Conservation (phyloP, 2,113 vertebrate species). For the Pseudolaguvia tuberculata region DNA sequence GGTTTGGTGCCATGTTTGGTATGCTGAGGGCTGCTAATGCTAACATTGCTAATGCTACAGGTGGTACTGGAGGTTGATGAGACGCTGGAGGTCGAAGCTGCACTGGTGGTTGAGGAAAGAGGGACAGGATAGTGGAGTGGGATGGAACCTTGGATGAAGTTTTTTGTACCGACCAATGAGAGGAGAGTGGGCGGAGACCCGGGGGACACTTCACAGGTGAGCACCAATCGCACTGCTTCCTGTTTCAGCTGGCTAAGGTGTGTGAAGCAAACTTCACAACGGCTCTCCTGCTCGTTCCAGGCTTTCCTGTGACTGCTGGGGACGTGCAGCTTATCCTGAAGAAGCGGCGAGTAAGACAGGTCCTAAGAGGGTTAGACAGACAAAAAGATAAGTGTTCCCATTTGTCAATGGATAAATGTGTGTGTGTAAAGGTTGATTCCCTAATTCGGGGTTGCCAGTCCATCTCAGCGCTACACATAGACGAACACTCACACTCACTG, state of each 20-base stretch:
- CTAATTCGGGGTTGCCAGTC: no score
- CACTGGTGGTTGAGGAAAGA: slow-evolving; percentile 59
- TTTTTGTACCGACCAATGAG: slow-evolving; percentile 68
- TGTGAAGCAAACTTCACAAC: slow-evolving; percentile 90
- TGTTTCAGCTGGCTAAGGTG: slow-evolving; percentile 94
- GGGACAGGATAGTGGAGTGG: slow-evolving; percentile 59
- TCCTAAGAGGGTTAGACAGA: slow-evolving; percentile 68
- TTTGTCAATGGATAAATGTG: no score
- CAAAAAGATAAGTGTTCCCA: no score
- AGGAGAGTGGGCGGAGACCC: slow-evolving; percentile 75
- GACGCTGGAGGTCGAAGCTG: slow-evolving; percentile 66
- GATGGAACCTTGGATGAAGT: slow-evolving; percentile 60
- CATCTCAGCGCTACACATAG: no score
- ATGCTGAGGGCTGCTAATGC: slow-evolving; percentile 20
- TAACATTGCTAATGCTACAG: slow-evolving; percentile 15
- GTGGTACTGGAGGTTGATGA: slow-evolving; percentile 61
- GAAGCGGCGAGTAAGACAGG: slow-evolving; percentile 82
- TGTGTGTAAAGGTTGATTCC: no score
- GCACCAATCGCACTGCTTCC: slow-evolving; percentile 93
- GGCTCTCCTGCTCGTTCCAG: slow-evolving; percentile 91
- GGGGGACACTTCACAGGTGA: slow-evolving; percentile 79
- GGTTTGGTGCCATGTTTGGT: slow-evolving; percentile 83
- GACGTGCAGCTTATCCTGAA: slow-evolving; percentile 93
- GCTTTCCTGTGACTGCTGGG: slow-evolving; percentile 88
- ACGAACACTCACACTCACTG: no score